Base-by-base conservation (phyloP, 2,113 vertebrate genomes). In the Willisornis vidua region DNA sequence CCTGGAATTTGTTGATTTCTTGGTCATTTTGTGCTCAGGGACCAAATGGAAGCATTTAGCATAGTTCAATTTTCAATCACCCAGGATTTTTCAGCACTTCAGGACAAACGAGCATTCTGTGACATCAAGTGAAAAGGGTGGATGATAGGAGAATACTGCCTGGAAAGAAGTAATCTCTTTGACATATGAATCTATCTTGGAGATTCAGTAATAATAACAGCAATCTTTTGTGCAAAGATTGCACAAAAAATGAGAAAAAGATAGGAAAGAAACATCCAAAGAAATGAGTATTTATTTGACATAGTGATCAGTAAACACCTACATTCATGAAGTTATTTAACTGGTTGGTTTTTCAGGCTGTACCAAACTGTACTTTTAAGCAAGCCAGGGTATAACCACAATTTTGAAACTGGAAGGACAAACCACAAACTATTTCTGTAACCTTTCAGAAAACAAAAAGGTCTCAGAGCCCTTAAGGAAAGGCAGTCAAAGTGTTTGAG, bases 91-190 rank as follows among this genome's bases (percentile, higher is more conserved):
- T 89, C 48, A 79, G 43, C 24, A 29, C 12, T 76, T 93, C n/a
- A 83, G 43, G 61, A 54, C 0, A 7, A 93, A 62, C 0, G 0
- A 75, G 28, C 28, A 67, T 46, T 72, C 71, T 35, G 24, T 35
- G 18, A 45, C 28, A 58, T 54, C 19, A 62, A 19, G 10, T 45
- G 63, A 58, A 93, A 82, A 82, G 13, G 25, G 48, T 13, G 48
- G 61, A 55, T 43, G n/a, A 61, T 13, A 62, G 48, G 33, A 79
- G 35, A 75, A 54, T 22, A 13, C 29, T 72, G 11, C 13, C 19
- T 19, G 28, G 65, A 71, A 54, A 91, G 74, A 19, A 49, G 7
- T n/a, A 2, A 59, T 65, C 41, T 55, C 25, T 71, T 83, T 88
- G 65, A 57, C 25, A 28, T 9, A 12, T 3, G 10, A 61, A 66